Evolutionary conservation across 2,888 invertebrate genomes (phyloP), one percentile per base, ranked within the genome.

Genomic region (Dichetophora obliterata): DNA sequence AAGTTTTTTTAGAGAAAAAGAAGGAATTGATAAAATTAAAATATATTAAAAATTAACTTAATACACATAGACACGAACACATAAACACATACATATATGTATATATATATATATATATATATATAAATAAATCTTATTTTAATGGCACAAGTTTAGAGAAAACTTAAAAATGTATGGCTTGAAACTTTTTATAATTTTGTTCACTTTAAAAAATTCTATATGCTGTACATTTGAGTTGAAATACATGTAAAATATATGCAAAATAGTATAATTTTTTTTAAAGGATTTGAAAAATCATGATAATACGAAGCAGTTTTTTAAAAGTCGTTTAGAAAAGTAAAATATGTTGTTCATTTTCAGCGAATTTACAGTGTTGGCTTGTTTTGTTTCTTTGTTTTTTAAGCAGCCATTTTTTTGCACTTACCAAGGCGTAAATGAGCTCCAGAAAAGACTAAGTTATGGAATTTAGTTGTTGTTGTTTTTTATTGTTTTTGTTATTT

Each of bases 391-490:
- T 61, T 76, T 24, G 74, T 79, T 77, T 84, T 91, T 91, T 91
- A 91, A 31, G 59, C 71, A 24, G 57, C 61, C 37, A 22, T 73
- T 57, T 31, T 57, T 71, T 59, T 54, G 6, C 94, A 96, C 96
- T 96, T 96, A 97, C 96, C 96, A 95, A 94, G 96, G 96, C 93
- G 95, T 95, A 95, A 96, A 96, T 94, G 96, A 96, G 94, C 95
- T 96, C 96, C 96, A 96, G 95, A 96, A 97, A 94, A 95, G 95
- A 95, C 96, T 96, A 95, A 94, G 85, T 84, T 84, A 82, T 81
- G 76, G 74, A 75, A 57, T 75, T 74, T 75, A 63, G 65, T 75
- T 75, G 37, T 77, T 75, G 3, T 22, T 80, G 27, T 8, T 65
- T 65, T n/a, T 50, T 63, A n/a, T 16, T n/a, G 52, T 74, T 73